Base-by-base conservation (phyloP, 2,888 invertebrate species). In the Phyllotreta striolata region DNA sequence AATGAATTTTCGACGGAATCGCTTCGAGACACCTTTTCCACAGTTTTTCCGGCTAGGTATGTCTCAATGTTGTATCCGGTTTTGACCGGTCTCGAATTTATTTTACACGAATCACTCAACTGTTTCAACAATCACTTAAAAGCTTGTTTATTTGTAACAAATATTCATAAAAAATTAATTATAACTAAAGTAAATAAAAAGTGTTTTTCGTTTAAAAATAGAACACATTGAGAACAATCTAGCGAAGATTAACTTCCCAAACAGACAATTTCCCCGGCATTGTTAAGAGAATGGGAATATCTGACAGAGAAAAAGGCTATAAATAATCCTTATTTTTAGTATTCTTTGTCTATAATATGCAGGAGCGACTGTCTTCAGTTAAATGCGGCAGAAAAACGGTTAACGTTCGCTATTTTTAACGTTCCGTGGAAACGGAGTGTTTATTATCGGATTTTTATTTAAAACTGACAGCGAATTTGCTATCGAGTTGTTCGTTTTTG, bases 241-340 rank as follows among this genome's bases (percentile, higher is more conserved):
- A 6, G 8, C 6, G 12, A 34, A 41, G 6, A 61, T 41, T 24
- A 49, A 47, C 37, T 57, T 39, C 39, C 10, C 24, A 24, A 57
- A 39, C 57, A 35, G 24, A 57, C 39, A 39, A 47, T 40, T 51
- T 34, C 49, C 14, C 44, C 13, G 41, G 52, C 52, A 59, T 59
- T 52, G 43, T 59, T 40, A 59, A 41, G 37, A 34, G 51, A 59
- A 49, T 57, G 37, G 44, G 52, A 62, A 62, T 56, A 52, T 52
- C 51, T 51, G 43, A 59, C 39, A 13, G 43, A 60, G 37, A 7
- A 44, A 60, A 52, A 13, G 39, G 55, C 64, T 61, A 58, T 66
- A 62, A 66, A 66, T 66, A 66, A 64, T 66, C 55, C 37, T 55
- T 64, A 66, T 66, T 66, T 66, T 66, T 64, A 66, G 64, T 66